Conservation (phyloP, 2,888 invertebrate species). For the Fragum fragum region DNA sequence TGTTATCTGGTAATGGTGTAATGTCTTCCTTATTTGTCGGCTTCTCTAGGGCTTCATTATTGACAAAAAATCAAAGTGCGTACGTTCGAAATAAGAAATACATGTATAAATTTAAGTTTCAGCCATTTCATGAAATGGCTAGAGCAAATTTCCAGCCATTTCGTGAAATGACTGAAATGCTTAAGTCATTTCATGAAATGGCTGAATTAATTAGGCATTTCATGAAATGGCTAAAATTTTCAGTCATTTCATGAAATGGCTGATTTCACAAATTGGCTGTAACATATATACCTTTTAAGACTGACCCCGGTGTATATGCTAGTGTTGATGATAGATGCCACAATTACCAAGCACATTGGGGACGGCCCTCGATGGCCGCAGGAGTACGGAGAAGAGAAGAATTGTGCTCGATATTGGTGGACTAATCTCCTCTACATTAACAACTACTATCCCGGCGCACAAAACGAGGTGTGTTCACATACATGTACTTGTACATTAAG, state of each 20-base stretch:
- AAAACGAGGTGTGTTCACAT: constrained; percentile 3
- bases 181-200: too few relatives aligned
- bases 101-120: too few relatives aligned
- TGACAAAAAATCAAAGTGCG: not conserved
- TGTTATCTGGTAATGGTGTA: too few relatives aligned
- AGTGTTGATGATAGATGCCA: constrained; percentile 40
- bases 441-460: constrained; percentile 65
- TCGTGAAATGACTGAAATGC: too few relatives aligned
- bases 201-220: too few relatives aligned
- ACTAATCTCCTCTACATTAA: constrained; percentile 71
- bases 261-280: too few relatives aligned
- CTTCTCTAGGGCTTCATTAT: not conserved
- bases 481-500: too few relatives aligned
- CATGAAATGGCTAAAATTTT: too few relatives aligned
- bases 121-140: too few relatives aligned
- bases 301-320: constrained; percentile 54
- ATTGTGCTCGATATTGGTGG: constrained; percentile 75
- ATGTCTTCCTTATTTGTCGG: not conserved
- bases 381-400: not conserved
- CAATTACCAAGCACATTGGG: constrained; percentile 30
- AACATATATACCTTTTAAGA: constrained; percentile 16
- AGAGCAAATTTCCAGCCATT: too few relatives aligned
- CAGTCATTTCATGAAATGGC: too few relatives aligned
- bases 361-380: constrained; percentile 32
- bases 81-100: not conserved